These are phyloP conservation scores for Tenrec ecaudatus DNA, from an alignment of 2,113 vertebrate species.

Conservation along the genomic window DNA sequence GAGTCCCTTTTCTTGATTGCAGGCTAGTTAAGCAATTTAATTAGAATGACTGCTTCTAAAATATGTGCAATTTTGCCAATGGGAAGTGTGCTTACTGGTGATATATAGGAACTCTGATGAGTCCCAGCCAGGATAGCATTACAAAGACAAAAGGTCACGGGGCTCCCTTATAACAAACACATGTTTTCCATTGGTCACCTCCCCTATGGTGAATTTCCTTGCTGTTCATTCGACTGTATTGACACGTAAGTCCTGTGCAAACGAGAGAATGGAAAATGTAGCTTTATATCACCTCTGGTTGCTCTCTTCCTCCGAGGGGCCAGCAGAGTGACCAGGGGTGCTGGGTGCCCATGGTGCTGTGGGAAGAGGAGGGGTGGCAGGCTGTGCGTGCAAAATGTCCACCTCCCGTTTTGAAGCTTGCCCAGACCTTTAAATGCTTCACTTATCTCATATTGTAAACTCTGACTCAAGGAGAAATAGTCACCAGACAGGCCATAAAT, in stretches of 20 bases:
- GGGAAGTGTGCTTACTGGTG: conserved; percentile 45
- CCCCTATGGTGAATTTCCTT: conserved; percentile 12
- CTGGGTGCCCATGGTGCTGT: neutral
- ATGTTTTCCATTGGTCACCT: conserved; percentile 46
- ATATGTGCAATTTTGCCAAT: conserved; percentile 3
- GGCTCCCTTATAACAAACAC: conserved; percentile 27
- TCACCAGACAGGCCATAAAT: conserved; percentile 94
- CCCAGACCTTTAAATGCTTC: conserved; percentile 88
- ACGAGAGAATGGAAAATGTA: neutral
- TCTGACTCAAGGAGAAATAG: conserved; percentile 89
- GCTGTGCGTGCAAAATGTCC: conserved; percentile 78
- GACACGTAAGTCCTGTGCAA: neutral
- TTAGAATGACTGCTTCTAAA: conserved; percentile 26
- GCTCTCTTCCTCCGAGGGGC: neutral
- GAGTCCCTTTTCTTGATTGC: conserved; percentile 55
- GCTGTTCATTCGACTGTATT: conserved; percentile 31
- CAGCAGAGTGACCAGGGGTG: neutral
- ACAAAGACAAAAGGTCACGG: conserved; percentile 25
- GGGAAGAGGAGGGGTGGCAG: neutral
- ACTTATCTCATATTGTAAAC: conserved; percentile 92
- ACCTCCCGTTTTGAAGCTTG: conserved; percentile 80
- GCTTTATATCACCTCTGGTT: neutral
- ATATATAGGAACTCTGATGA: conserved; percentile 1
- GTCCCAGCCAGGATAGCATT: neutral
- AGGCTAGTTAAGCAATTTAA: conserved; percentile 20